These are phyloP conservation scores for Phenganax stokvisi DNA, from an alignment of 92 coral and sea anemone genomes.

Conservation along the genomic window DNA sequence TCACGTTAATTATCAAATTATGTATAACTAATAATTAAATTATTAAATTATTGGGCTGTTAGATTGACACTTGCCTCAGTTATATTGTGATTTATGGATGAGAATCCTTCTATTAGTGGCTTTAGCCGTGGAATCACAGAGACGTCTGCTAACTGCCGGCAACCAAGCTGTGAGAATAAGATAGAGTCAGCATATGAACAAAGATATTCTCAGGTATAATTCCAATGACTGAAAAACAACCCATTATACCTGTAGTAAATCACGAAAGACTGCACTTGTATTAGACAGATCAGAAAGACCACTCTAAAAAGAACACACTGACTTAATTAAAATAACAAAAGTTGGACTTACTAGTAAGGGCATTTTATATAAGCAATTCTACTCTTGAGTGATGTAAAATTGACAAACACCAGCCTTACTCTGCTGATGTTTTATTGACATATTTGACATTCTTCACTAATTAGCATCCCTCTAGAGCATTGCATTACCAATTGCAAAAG, in stretches of 20 bases:
- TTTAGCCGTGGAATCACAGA: slow-evolving; percentile 84
- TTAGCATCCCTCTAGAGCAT: no score
- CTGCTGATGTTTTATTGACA: no score
- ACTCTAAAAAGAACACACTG: not conserved
- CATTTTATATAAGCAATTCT: no score
- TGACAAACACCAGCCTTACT: no score
- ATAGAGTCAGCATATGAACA: not conserved
- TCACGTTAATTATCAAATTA: no score
- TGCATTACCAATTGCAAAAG: no score
- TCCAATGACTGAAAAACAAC: not conserved
- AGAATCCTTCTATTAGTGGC: slow-evolving; percentile 81
- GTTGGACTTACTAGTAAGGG: no score
- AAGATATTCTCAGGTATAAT: not conserved
- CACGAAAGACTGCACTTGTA: slow-evolving; percentile 31
- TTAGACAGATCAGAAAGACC: slow-evolving; percentile 38
- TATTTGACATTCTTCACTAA: no score
- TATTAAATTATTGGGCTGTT: not conserved
- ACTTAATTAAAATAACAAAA: no score
- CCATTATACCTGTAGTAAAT: slow-evolving; percentile 23
- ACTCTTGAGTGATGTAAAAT: no score
- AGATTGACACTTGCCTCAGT: slow-evolving; percentile 60
- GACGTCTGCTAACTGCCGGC: slow-evolving; percentile 68
- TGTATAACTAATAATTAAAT: no score
- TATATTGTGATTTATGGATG: slow-evolving; percentile 77
- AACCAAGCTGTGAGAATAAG: slow-evolving; percentile 55